Conservation (phyloP, 2,888 invertebrate genomes). For the Antheraea yamamai region DNA sequence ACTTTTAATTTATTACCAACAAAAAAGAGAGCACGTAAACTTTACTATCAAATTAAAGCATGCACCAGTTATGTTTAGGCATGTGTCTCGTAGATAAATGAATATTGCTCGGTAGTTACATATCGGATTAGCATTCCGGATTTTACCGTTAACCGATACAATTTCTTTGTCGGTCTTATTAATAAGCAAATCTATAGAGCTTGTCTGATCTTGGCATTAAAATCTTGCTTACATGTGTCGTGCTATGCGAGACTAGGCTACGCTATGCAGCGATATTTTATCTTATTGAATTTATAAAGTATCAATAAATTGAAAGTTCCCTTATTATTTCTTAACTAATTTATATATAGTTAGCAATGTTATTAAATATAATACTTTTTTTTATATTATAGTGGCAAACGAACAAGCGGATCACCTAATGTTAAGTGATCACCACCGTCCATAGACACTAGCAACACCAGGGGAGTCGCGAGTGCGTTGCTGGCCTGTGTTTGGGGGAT, state of each 20-base stretch:
- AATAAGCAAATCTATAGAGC: constrained; percentile 72
- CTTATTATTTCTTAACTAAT: too few relatives aligned
- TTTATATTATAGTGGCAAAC: too few relatives aligned
- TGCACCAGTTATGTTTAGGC: constrained; percentile 26
- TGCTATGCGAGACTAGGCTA: constrained; percentile 14
- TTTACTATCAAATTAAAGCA: constrained; percentile 25
- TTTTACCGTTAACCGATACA: constrained; percentile 63
- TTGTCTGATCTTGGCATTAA: constrained; percentile 34
- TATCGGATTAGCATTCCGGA: constrained; percentile 57
- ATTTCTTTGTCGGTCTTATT: constrained; percentile 73
- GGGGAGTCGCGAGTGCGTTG: too few relatives aligned
- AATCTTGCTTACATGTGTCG: neutral
- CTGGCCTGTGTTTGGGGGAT: too few relatives aligned
- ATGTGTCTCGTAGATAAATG: constrained; percentile 52
- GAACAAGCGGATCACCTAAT: too few relatives aligned
- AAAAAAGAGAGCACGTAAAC: constrained; percentile 21
- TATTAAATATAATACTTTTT: too few relatives aligned
- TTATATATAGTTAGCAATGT: too few relatives aligned
- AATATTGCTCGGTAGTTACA: constrained; percentile 56
- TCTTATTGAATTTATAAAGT: neutral
- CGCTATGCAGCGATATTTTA: neutral
- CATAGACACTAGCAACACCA: too few relatives aligned
- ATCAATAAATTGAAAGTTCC: too few relatives aligned
- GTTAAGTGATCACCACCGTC: too few relatives aligned
- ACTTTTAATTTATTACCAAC: constrained; percentile 21